Evolutionary conservation across 1,140 invertebrate genomes (phyloP).

Genomic region (Cotesia vestalis): DNA sequence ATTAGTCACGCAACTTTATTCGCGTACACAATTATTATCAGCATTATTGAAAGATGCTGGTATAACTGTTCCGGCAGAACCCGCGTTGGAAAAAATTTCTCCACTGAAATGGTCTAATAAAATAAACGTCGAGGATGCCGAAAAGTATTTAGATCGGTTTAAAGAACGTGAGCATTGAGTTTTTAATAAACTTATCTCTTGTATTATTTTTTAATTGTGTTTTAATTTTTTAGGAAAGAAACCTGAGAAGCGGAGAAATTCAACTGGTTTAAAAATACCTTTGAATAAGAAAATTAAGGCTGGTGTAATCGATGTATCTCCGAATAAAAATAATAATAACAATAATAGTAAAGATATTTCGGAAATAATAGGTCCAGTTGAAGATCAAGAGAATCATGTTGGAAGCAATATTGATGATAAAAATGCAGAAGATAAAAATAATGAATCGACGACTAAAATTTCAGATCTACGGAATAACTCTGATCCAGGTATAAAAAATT

Average conservation of each 20-base stretch:
- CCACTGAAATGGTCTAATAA: conserved; percentile 65
- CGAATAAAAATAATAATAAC: conserved; percentile 46
- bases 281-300: conserved; percentile 47
- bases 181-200: neutral
- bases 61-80: conserved; percentile 62
- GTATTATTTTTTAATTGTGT: conserved; percentile 4
- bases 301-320: conserved; percentile 35
- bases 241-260: conserved; percentile 49
- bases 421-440: conserved; percentile 32
- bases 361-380: conserved; percentile 48
- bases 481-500: conserved; percentile 17
- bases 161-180: conserved; percentile 47
- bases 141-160: conserved; percentile 50
- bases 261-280: conserved; percentile 49
- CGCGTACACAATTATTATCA: conserved; percentile 59
- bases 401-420: conserved; percentile 50
- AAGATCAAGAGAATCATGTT: conserved; percentile 62
- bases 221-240: conserved; percentile 44
- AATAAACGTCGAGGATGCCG: conserved; percentile 59
- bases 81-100: conserved; percentile 64
- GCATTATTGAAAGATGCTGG: conserved; percentile 61
- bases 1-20: conserved; percentile 58
- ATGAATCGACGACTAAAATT: neutral
- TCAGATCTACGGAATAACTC: conserved; percentile 22
- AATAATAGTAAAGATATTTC: conserved; percentile 41